Evolutionary conservation across 1,140 invertebrate species (phyloP).

Genomic region (Monomorium pharaonis): DNA sequence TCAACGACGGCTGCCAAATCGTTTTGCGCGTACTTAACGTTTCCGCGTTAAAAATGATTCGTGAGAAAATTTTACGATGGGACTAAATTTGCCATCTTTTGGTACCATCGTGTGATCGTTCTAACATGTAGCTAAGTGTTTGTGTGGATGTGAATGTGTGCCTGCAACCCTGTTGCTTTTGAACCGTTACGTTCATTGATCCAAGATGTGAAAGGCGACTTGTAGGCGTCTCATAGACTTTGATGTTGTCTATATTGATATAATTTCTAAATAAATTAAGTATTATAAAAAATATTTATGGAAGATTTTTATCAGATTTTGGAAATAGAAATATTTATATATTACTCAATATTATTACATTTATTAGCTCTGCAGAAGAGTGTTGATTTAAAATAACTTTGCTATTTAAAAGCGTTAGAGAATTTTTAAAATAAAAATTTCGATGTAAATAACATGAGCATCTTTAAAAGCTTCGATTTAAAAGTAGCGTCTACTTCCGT

Average conservation of each 20-base stretch:
- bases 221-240: neutral
- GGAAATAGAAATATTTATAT: neutral
- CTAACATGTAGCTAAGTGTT: neutral
- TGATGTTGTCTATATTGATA: neutral
- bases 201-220: constrained; percentile 4
- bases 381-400: neutral
- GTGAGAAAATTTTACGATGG: neutral
- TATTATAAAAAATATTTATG: neutral
- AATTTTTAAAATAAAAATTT: constrained; percentile 7
- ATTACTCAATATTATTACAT: neutral
- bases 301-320: neutral
- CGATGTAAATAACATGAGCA: neutral
- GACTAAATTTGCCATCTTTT: constrained; percentile 24
- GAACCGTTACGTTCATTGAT: constrained; percentile 5
- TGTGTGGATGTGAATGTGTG: neutral
- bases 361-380: no score
- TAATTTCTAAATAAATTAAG: neutral
- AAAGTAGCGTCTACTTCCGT: neutral
- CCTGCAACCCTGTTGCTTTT: constrained; percentile 18
- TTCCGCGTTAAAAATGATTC: neutral
- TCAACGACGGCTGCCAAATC: constrained; percentile 64
- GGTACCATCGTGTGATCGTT: neutral
- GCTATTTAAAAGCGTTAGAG: neutral
- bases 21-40: constrained; percentile 18
- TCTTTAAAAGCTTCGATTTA: neutral